A percentile compares a stretch with the other conserved stretches of the same genome.
Conservation (phyloP, 2,797 vertebrate species). For the Sebastes ruberrimus region DNA sequence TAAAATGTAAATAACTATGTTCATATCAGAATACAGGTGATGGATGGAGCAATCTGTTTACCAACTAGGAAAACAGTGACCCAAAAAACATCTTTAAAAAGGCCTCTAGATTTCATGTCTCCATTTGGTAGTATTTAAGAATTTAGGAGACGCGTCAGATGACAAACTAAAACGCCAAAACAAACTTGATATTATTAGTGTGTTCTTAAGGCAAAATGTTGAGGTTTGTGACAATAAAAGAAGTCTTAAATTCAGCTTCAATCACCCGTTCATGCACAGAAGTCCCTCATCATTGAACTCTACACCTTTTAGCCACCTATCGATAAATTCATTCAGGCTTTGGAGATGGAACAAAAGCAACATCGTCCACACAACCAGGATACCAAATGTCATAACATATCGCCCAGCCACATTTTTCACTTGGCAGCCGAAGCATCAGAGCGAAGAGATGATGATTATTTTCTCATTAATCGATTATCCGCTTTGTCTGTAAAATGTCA, state of each 20-base stretch:
- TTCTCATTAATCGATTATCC: too few species aligned
- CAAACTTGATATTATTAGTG: background rate
- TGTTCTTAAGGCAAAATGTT: background rate
- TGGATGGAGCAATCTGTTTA: accelerated
- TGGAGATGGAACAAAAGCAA: background rate
- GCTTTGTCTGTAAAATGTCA: accelerated
- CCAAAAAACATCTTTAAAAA: background rate
- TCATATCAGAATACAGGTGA: background rate
- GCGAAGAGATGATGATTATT: too few species aligned
- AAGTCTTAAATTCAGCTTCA: background rate
- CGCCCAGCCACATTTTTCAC: too few species aligned
- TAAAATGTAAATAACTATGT: background rate
- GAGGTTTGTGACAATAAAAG: background rate
- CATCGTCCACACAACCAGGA: background rate
- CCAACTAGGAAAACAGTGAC: background rate
- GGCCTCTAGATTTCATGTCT: too few species aligned
- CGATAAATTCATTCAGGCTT: background rate
- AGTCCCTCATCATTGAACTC: background rate
- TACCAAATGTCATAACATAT: background rate
- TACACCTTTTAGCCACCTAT: background rate
- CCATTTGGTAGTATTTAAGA: background rate
- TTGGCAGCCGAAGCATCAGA: too few species aligned
- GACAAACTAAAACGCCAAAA: background rate
- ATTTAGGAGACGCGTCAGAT: accelerated
- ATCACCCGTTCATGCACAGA: background rate